Evolutionary conservation across 2,797 vertebrate genomes (phyloP), one percentile per base, ranked within the genome.

Genomic region (Gambelia wislizenii): DNA sequence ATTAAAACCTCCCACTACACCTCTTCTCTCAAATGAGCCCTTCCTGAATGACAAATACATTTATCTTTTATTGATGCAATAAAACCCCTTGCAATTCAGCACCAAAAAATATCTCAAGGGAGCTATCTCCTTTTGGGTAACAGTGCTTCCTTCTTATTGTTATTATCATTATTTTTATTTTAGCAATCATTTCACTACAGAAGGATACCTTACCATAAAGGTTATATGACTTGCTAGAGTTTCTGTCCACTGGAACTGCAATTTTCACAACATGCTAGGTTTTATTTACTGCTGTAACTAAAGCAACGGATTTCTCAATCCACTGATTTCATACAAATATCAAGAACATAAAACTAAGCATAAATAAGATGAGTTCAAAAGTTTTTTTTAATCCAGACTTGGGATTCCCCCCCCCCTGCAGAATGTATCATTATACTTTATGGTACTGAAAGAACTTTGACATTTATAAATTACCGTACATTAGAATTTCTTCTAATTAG

Each of bases 51-150:
- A 87, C 47, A 92, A 92, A 87, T 92, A 44, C 59, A 88, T 93
- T 93, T 93, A 61, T 94, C 56, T 93, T 95, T 93, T 94, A 91
- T 18, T 85, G 77, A 90, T 1, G 3, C 78, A 92, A 76, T 95
- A 93, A 95, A 93, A 90, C 54, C 0, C 52, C 20, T 92, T 93
- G 59, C 88, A 93, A 78, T 16, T 88, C 56, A 90, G 87, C 72
- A 25, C 76, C 87, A 72, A 69, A 90, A 25, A 90, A 76, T 20
- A 87, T 36, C 88, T 80, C 44, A 81, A 83, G 79, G 82, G 90
- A 89, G 79, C 83, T 52, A 84, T 94, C 59, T 90, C 2, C 76
- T 91, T 89, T 91, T 86, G 84, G 36, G 36, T 89, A 95, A 91
- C 75, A 93, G 80, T 0, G 0, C 2, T 89, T 76, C 79, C 87